Evolutionary conservation across 2,113 vertebrate species (phyloP).

Genomic region (Cygnus buccinator): DNA sequence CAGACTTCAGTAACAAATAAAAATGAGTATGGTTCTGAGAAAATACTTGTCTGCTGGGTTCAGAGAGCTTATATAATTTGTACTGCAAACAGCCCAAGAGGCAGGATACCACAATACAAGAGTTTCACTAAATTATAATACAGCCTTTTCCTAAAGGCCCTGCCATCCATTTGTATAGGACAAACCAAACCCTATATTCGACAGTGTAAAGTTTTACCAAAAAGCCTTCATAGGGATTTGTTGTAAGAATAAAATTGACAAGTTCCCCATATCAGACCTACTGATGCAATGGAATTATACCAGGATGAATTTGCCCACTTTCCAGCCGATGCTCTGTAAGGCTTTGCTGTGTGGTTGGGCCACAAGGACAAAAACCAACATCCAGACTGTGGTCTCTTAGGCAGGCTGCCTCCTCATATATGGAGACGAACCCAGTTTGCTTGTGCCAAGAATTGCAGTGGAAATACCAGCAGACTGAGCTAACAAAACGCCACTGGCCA

Average conservation of each 20-base stretch:
- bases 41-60: not conserved
- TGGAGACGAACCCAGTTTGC: not conserved
- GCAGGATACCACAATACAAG: not conserved
- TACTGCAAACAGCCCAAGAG: not conserved
- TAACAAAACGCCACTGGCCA: constrained; percentile 27
- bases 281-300: not conserved
- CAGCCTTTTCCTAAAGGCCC: not conserved
- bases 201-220: not conserved
- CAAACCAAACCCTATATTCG: not conserved
- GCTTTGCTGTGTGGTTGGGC: not conserved
- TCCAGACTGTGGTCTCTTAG: not conserved
- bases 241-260: not conserved
- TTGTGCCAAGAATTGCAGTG: constrained; percentile 38
- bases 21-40: not conserved
- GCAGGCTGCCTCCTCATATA: not conserved
- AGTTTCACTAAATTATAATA: not conserved
- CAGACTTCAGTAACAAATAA: not conserved
- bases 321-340: not conserved
- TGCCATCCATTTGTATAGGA: not conserved
- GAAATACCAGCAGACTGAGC: constrained; percentile 6
- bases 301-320: not conserved
- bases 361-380: not conserved
- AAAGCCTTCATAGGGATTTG: not conserved
- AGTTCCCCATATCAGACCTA: not conserved
- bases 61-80: not conserved